Conservation (phyloP, 2,797 vertebrate genomes). For the Tachyglossus aculeatus region DNA sequence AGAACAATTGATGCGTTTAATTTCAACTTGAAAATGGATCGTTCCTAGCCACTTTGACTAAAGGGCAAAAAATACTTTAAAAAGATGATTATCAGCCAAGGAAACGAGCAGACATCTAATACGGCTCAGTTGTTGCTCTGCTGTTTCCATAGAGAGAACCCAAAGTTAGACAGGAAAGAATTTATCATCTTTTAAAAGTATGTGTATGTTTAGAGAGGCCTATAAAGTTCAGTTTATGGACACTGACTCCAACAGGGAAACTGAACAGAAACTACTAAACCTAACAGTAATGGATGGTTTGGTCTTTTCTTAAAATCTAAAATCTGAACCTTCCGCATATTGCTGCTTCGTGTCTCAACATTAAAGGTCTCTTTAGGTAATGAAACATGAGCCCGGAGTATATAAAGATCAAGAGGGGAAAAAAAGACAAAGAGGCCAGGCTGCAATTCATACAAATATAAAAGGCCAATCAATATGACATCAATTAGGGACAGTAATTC, state of each 20-base stretch:
- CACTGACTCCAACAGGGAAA: background rate
- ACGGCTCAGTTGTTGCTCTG: constrained; percentile 8
- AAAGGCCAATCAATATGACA: background rate
- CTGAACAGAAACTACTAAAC: background rate
- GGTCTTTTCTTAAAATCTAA: background rate
- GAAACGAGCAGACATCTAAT: constrained; percentile 29
- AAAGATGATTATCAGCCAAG: constrained; percentile 26
- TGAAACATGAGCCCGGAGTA: background rate
- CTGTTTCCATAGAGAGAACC: constrained; percentile 52
- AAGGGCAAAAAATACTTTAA: constrained; percentile 23
- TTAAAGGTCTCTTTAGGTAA: background rate
- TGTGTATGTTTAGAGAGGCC: background rate
- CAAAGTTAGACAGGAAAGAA: constrained; percentile 44
- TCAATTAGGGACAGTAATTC: background rate
- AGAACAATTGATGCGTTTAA: constrained; percentile 31
- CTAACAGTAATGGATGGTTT: background rate
- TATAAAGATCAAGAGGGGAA: background rate
- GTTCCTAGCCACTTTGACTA: constrained; percentile 17
- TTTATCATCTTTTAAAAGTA: constrained; percentile 41
- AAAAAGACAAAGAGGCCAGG: background rate
- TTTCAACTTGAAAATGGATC: constrained; percentile 49
- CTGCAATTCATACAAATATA: background rate
- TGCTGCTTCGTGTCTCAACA: too few relatives aligned
- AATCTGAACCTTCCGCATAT: background rate
- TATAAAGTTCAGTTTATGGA: background rate